A percentile compares a stretch with the other conserved stretches of the same genome.
Evolutionary conservation across 2,888 invertebrate species (phyloP).

Genomic region (Eupeodes luniger): DNA sequence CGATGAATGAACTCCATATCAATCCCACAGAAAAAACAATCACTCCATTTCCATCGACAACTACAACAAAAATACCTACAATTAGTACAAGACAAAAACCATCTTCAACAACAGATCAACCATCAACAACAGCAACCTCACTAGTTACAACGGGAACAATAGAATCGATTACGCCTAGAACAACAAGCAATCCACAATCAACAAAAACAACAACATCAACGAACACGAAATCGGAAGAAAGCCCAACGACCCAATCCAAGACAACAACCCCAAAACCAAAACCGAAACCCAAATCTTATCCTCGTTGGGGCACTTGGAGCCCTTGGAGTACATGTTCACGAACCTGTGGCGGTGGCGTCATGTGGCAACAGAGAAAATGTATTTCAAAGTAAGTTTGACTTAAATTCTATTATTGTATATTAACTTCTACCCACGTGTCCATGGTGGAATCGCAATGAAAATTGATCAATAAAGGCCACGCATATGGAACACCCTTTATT

Average conservation of each 20-base stretch:
- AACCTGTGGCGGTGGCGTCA: slow-evolving; percentile 93
- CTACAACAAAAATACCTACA: slow-evolving; percentile 33
- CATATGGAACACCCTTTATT: slow-evolving; percentile 54
- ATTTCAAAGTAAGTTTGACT: slow-evolving; percentile 80
- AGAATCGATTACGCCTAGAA: slow-evolving; percentile 19
- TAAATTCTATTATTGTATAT: slow-evolving; percentile 33
- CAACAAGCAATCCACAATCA: slow-evolving; percentile 45
- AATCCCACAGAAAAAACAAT: slow-evolving; percentile 15
- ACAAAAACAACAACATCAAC: slow-evolving; percentile 64
- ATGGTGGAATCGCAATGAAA: slow-evolving; percentile 6
- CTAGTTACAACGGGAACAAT: slow-evolving; percentile 34
- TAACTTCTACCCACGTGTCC: neutral
- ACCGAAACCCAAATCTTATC: slow-evolving; percentile 80
- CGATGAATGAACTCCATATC: slow-evolving; percentile 44
- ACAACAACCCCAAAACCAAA: slow-evolving; percentile 74
- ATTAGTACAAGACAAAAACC: slow-evolving; percentile 33
- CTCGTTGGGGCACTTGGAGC: slow-evolving; percentile 92
- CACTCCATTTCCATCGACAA: slow-evolving; percentile 45
- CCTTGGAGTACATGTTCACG: slow-evolving; percentile 92
- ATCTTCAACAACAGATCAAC: slow-evolving; percentile 13
- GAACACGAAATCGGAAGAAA: slow-evolving; percentile 18
- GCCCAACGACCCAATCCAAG: slow-evolving; percentile 39
- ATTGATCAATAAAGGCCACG: slow-evolving; percentile 55
- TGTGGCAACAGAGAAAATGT: slow-evolving; percentile 82
- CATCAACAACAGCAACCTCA: slow-evolving; percentile 35